Percentiles rank a stretch among this genome's conserved stretches.
These are phyloP conservation scores for Protosalanx chinensis DNA, from an alignment of 2,797 vertebrate genomes.

Conservation along the genomic window DNA sequence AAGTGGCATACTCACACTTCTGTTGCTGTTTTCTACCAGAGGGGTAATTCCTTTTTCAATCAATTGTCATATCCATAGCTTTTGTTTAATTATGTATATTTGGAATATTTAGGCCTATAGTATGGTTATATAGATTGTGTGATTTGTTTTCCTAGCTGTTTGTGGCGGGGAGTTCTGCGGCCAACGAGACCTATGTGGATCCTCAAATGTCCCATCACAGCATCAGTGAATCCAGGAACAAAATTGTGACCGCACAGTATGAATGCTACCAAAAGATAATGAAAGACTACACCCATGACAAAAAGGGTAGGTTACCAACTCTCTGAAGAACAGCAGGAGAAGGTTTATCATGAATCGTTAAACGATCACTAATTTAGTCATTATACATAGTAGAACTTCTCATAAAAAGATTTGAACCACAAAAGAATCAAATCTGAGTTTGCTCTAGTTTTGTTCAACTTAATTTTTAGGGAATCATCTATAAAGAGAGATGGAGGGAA, in stretches of 20 bases:
- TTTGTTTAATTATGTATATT: neutral
- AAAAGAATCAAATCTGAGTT: neutral
- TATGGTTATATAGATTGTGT: neutral
- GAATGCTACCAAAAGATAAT: slow-evolving; percentile 94
- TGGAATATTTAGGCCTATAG: neutral
- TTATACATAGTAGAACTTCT: neutral
- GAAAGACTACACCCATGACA: slow-evolving; percentile 68
- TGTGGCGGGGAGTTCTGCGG: slow-evolving; percentile 48
- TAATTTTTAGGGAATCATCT: too few species aligned
- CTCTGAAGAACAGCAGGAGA: neutral
- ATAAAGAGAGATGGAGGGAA: too few species aligned
- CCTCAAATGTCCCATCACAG: slow-evolving; percentile 31
- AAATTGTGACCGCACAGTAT: slow-evolving; percentile 87
- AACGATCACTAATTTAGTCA: too few species aligned
- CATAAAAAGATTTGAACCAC: neutral
- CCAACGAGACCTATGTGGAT: slow-evolving; percentile 16
- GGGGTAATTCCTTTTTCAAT: slow-evolving; percentile 64
- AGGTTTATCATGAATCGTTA: too few species aligned
- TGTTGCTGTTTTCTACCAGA: slow-evolving; percentile 63
- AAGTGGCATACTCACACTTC: slow-evolving; percentile 53
- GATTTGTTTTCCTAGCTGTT: slow-evolving; percentile 58
- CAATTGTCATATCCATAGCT: too few species aligned
- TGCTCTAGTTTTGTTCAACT: neutral
- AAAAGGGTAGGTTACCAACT: slow-evolving; percentile 64
- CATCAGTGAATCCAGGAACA: slow-evolving; percentile 66